These are phyloP conservation scores for Palythoa grandis DNA, from an alignment of 92 coral and sea anemone genomes.

Conservation along the genomic window DNA sequence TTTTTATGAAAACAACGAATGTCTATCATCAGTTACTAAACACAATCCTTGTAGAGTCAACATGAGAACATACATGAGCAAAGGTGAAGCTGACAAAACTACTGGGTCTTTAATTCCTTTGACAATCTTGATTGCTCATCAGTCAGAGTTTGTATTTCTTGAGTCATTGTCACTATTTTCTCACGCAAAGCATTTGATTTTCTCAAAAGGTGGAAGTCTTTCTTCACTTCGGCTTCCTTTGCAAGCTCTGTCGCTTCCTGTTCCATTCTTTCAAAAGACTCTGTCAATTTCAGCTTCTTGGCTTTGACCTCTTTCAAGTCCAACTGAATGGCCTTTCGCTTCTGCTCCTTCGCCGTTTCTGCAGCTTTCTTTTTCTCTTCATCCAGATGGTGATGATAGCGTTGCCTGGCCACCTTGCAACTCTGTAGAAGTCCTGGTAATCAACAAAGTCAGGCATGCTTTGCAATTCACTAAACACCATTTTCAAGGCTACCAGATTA, in stretches of 20 bases:
- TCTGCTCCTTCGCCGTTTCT: conserved; percentile 1
- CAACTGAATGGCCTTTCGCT: conserved; percentile 19
- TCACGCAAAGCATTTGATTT: conserved; percentile 25
- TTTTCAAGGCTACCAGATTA: conserved; percentile 55
- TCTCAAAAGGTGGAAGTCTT: conserved; percentile 23
- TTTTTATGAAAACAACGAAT: not conserved
- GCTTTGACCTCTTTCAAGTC: conserved; percentile 32
- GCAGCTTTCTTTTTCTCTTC: conserved; percentile 35
- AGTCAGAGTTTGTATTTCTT: conserved; percentile 26
- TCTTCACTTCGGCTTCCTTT: conserved; percentile 28
- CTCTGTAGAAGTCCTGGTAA: conserved; percentile 17
- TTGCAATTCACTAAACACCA: conserved; percentile 31
- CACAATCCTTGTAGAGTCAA: too few relatives aligned
- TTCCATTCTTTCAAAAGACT: conserved; percentile 8
- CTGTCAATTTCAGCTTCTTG: conserved; percentile 4
- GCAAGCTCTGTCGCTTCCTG: conserved; percentile 32
- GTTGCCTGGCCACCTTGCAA: conserved; percentile 7
- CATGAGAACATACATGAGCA: too few relatives aligned
- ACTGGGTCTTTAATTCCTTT: not conserved
- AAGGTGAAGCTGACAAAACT: not conserved
- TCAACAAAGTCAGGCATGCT: conserved; percentile 10
- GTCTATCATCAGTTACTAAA: not conserved
- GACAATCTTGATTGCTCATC: conserved; percentile 30
- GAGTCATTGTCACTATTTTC: conserved; percentile 6
- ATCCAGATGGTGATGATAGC: conserved; percentile 29